Evolutionary conservation across 2,888 invertebrate species (phyloP).

Genomic region (Diplolepis rosae): DNA sequence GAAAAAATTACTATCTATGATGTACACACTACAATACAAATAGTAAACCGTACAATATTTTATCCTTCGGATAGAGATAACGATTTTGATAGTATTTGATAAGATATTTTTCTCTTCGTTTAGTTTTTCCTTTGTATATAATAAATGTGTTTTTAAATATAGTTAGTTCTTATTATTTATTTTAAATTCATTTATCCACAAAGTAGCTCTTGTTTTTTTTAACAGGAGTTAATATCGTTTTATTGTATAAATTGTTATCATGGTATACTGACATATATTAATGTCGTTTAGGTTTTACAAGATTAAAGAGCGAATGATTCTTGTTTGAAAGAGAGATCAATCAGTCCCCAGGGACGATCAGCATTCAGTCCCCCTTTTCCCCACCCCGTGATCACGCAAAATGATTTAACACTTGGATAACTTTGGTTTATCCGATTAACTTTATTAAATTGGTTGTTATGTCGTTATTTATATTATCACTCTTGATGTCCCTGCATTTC

Average conservation of each 20-base stretch:
- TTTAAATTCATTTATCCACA: no score
- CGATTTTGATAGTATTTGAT: no score
- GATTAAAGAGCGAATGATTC: constrained; percentile 7
- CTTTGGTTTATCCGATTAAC: not conserved
- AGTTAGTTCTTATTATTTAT: no score
- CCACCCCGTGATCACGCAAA: not conserved
- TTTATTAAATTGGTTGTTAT: constrained; percentile 7
- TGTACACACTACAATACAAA: no score
- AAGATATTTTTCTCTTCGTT: no score
- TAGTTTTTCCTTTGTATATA: no score
- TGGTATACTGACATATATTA: not conserved
- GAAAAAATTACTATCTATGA: no score
- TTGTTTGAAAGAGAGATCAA: constrained; percentile 17
- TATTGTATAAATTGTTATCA: not conserved
- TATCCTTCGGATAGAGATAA: no score
- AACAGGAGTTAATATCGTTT: not conserved
- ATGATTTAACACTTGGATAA: constrained; percentile 21
- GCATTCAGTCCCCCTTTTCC: not conserved
- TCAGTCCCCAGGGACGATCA: constrained; percentile 10
- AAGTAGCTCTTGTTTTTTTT: not conserved
- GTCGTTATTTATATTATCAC: not conserved
- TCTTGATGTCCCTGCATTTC: not conserved
- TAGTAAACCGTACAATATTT: no score
- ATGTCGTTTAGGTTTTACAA: not conserved
- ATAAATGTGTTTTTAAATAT: no score